These are phyloP conservation scores for Uria lomvia DNA, from an alignment of 2,113 vertebrate species.

Conservation along the genomic window DNA sequence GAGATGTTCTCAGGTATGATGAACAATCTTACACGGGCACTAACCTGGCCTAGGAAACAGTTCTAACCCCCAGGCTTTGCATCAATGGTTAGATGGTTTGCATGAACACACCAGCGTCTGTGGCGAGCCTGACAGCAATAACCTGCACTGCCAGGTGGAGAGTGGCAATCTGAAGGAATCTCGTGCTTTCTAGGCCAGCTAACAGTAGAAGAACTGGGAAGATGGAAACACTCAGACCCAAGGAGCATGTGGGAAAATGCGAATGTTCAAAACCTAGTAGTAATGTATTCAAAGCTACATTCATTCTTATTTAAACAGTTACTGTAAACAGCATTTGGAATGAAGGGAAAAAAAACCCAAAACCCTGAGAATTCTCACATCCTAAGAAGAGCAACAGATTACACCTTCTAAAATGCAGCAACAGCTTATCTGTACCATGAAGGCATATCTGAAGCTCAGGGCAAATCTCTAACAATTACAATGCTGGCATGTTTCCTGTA, in stretches of 20 bases:
- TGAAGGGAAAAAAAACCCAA: background rate
- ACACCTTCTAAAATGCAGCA: background rate
- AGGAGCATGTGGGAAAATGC: background rate
- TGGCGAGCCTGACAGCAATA: background rate
- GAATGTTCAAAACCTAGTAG: background rate
- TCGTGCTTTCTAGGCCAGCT: background rate
- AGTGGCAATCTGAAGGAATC: background rate
- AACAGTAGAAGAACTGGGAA: background rate
- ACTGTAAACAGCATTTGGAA: background rate
- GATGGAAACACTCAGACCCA: background rate
- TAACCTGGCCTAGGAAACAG: background rate
- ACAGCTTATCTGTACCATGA: background rate
- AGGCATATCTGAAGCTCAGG: background rate
- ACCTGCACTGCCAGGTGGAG: background rate
- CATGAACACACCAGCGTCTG: background rate
- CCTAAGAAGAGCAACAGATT: background rate
- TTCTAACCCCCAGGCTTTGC: background rate
- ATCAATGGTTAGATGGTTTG: background rate
- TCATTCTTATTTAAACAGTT: background rate
- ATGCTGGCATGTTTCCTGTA: background rate
- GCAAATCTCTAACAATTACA: background rate
- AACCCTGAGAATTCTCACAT: background rate
- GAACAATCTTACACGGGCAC: background rate
- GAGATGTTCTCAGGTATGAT: constrained; percentile 90
- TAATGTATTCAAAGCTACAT: background rate